phyloP scores from a whole-genome alignment of 2,113 vertebrate genomes.

The Myiozetetes cayanensis region DNA sequence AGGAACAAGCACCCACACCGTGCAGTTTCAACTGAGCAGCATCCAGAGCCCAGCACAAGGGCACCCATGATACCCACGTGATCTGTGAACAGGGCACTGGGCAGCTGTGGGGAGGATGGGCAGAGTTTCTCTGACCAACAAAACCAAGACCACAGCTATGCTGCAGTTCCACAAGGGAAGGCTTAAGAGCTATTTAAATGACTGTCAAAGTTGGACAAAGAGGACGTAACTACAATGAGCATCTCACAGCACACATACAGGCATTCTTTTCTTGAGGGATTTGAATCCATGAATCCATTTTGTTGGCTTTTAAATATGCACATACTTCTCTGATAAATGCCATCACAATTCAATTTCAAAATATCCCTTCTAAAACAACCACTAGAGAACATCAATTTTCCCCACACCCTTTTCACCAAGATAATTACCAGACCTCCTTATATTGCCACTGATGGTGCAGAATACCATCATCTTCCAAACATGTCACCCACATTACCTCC shows the following conservation, averaged over 20 bases:
- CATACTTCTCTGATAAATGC: neutral
- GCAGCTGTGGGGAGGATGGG: neutral
- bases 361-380: neutral
- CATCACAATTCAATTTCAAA: neutral
- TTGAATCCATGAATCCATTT: neutral
- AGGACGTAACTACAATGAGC: neutral
- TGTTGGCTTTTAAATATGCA: neutral
- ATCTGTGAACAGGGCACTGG: neutral
- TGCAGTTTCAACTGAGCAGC: neutral
- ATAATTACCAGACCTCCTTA: neutral
- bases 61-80: neutral
- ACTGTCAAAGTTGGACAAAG: neutral
- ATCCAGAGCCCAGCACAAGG: neutral
- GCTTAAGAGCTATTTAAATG: neutral
- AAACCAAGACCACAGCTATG: neutral
- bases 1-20: neutral
- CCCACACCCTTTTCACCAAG: neutral
- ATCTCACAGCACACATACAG: accelerated
- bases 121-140: neutral
- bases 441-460: neutral
- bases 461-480: neutral
- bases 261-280: neutral
- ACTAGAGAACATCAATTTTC: neutral
- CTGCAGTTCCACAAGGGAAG: neutral
- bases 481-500: neutral